Base-by-base conservation (phyloP, 2,113 vertebrate species). In the Gymnarchus niloticus region DNA sequence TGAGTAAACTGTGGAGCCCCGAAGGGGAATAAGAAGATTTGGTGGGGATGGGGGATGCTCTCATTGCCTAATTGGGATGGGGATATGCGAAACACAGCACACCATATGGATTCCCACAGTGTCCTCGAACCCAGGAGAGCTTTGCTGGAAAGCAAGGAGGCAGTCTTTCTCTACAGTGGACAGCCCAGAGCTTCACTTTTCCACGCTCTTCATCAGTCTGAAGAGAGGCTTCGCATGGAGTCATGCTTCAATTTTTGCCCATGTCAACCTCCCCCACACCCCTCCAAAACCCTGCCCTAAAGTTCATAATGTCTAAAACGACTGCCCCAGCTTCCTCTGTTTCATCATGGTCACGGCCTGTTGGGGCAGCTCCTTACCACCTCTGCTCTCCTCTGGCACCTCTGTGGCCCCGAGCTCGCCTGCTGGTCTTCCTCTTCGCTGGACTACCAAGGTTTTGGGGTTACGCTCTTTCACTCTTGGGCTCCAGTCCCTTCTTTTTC, bases 11-110 rank as follows among this genome's bases (percentile, higher is more conserved):
- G n/a, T n/a, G n/a, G n/a, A n/a, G n/a, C n/a, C n/a, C n/a, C n/a
- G n/a, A n/a, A n/a, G n/a, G n/a, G n/a, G n/a, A n/a, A n/a, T n/a
- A n/a, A n/a, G n/a, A n/a, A n/a, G n/a, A n/a, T n/a, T n/a, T n/a
- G n/a, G n/a, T n/a, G n/a, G n/a, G n/a, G n/a, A n/a, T n/a, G n/a
- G n/a, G n/a, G n/a, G n/a, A n/a, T n/a, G 59, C 84, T 89, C 85
- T 88, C 90, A 89, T 86, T 56, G 25, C 84, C 84, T 88, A 85
- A 91, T 88, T 93, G 88, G 92, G 89, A 93, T 91, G 91, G 88
- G 92, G 92, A 92, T 92, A 78, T 69, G 78, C 73, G 84, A 83
- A 86, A 80, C 84, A 86, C 83, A 87, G 56, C 19, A 81, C 6
- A 6, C 57, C 57, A 61, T 54, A n/a, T n/a, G n/a, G n/a, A n/a